These are phyloP conservation scores for Chalcosyrphus nemorum DNA, from an alignment of 2,888 invertebrate species.

Conservation along the genomic window DNA sequence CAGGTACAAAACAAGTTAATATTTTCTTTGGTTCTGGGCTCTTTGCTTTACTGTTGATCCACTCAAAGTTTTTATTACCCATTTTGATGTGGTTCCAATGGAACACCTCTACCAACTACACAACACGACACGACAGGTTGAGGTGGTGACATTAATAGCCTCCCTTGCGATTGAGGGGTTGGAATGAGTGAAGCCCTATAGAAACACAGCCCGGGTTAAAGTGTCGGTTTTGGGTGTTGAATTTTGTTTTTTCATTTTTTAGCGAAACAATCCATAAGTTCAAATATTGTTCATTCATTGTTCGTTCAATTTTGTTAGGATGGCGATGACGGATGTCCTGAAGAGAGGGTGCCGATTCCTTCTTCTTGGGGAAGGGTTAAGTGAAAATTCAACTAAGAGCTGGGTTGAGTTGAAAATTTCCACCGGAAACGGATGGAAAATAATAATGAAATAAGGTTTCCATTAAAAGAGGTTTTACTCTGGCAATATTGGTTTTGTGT, in stretches of 20 bases:
- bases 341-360: neutral
- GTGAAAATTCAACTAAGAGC: neutral
- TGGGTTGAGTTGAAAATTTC: constrained; percentile 30
- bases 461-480: constrained; percentile 44
- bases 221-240: constrained; percentile 43
- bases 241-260: constrained; percentile 40
- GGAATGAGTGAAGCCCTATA: constrained; percentile 10
- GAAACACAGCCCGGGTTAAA: constrained; percentile 15
- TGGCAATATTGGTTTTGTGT: constrained; percentile 47
- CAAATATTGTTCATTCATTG: constrained; percentile 67
- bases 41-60: constrained; percentile 52
- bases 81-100: constrained; percentile 58
- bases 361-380: constrained; percentile 3
- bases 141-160: constrained; percentile 46
- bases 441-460: constrained; percentile 42
- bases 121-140: constrained; percentile 31
- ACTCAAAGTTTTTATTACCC: constrained; percentile 52
- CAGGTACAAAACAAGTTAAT: constrained; percentile 67
- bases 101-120: constrained; percentile 61
- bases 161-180: neutral
- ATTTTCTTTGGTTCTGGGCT: constrained; percentile 63
- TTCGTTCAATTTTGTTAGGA: constrained; percentile 48
- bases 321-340: neutral
- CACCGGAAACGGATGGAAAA: constrained; percentile 44
- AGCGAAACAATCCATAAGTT: constrained; percentile 51